Conservation (phyloP, 2,113 vertebrate species). For the Trematomus loennbergii region DNA sequence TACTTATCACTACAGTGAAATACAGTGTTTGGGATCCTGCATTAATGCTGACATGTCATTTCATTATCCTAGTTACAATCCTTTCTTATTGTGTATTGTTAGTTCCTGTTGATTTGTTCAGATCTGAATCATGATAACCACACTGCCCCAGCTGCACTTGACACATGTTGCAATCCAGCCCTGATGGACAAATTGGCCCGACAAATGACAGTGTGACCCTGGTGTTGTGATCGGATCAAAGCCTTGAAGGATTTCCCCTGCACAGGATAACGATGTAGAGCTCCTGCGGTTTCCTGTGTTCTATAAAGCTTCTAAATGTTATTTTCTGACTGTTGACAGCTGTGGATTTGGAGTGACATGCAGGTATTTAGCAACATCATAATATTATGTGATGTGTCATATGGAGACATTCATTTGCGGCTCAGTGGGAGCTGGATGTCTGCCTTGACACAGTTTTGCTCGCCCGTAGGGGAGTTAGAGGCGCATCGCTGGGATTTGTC, state of each 20-base stretch:
- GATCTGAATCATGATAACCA: slow-evolving; percentile 14
- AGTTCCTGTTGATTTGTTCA: not conserved
- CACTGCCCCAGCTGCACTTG: not conserved
- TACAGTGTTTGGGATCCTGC: not conserved
- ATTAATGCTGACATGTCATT: not conserved
- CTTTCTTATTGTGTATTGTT: not conserved
- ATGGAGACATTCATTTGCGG: not conserved
- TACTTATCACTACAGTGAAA: not conserved
- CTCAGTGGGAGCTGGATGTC: slow-evolving; percentile 14
- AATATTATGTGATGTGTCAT: not conserved
- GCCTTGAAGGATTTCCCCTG: not conserved
- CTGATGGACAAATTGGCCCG: slow-evolving; percentile 11
- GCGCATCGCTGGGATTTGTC: slow-evolving; percentile 37
- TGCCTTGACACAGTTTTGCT: slow-evolving; percentile 7
- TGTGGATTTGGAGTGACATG: not conserved
- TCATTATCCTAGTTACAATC: not conserved
- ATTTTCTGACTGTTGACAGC: not conserved
- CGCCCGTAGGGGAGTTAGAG: slow-evolving; percentile 23
- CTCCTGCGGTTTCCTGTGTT: slow-evolving; percentile 1
- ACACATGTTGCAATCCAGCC: slow-evolving; percentile 18
- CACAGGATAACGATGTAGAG: not conserved
- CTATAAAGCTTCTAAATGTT: not conserved
- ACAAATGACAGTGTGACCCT: not conserved
- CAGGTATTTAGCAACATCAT: slow-evolving; percentile 10
- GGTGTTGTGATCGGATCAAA: slow-evolving; percentile 26